Evolutionary conservation across 2,797 vertebrate genomes (phyloP).

Genomic region (Tinamus major): DNA sequence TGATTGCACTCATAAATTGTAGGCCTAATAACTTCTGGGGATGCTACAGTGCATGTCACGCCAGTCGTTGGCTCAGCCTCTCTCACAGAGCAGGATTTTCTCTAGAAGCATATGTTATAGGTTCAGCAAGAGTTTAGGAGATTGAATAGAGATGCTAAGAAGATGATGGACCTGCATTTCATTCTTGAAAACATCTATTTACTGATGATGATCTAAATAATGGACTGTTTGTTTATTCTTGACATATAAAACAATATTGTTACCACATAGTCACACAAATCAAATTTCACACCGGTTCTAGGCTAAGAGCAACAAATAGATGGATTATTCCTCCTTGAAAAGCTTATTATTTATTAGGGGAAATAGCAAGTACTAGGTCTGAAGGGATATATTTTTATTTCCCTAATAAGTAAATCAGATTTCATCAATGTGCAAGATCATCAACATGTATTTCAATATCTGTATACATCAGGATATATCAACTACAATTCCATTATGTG

Average conservation of each 20-base stretch:
- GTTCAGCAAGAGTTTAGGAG: constrained; percentile 9
- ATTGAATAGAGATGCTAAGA: background rate
- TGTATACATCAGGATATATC: background rate
- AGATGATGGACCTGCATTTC: background rate
- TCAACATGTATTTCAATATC: rapidly evolving
- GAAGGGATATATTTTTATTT: background rate
- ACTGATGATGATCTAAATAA: constrained; percentile 13
- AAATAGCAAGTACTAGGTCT: background rate
- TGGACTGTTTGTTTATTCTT: background rate
- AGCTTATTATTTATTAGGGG: background rate
- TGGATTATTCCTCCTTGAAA: background rate
- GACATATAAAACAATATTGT: constrained; percentile 9
- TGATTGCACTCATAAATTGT: constrained; percentile 30
- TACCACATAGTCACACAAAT: background rate
- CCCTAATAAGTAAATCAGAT: background rate
- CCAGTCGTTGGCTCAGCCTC: background rate
- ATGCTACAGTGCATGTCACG: background rate
- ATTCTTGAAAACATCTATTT: background rate
- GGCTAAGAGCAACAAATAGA: background rate
- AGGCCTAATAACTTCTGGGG: constrained; percentile 30
- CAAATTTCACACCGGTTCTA: background rate
- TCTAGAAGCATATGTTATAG: background rate
- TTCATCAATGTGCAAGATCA: background rate
- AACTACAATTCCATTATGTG: background rate
- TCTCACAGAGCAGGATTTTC: background rate